phyloP scores from a whole-genome alignment of 2,888 invertebrate genomes.

The Amblyteles armatorius region DNA sequence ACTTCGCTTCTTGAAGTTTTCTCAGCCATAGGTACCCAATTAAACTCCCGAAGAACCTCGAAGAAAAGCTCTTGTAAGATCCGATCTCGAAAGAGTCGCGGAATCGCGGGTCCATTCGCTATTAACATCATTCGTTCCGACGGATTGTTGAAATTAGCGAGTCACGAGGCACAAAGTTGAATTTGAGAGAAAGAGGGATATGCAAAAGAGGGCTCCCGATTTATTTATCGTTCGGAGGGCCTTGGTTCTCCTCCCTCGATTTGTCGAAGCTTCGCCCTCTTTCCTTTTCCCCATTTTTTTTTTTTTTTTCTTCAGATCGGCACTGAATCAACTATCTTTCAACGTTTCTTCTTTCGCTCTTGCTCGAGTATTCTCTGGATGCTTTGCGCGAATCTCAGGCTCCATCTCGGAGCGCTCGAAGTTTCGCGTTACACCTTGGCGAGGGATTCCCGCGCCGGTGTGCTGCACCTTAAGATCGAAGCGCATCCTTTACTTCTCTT shows the following conservation, averaged over 20 bases:
- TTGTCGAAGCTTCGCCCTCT: constrained; percentile 31
- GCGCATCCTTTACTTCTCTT: constrained; percentile 40
- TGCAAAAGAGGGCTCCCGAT: constrained; percentile 27
- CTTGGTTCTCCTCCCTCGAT: constrained; percentile 20
- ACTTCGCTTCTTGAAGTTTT: constrained; percentile 24
- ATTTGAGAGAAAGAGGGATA: constrained; percentile 46
- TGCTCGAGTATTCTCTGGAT: constrained; percentile 55
- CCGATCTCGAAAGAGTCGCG: constrained; percentile 8
- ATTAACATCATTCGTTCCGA: constrained; percentile 35
- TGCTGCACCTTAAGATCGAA: constrained; percentile 46
- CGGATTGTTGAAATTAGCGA: constrained; percentile 56
- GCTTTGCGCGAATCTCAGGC: constrained; percentile 41
- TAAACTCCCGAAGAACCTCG: constrained; percentile 27
- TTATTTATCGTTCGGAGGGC: constrained; percentile 49
- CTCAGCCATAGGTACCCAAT: constrained; percentile 52
- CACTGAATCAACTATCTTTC: constrained; percentile 51
- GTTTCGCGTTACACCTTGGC: constrained; percentile 10
- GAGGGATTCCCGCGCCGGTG: constrained; percentile 19
- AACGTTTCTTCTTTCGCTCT: constrained; percentile 47
- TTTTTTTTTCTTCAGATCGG: not conserved
- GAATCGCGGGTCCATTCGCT: constrained; percentile 29
- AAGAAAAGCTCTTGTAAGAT: constrained; percentile 20
- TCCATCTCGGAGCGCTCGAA: constrained; percentile 14
- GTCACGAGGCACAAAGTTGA: constrained; percentile 21
- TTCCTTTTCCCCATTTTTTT: not conserved